A percentile compares a stretch with the other conserved stretches of the same genome.
These are phyloP conservation scores for Temnopleurus reevesii DNA, from an alignment of 53 echinoderm and acorn worm genomes.

Conservation along the genomic window DNA sequence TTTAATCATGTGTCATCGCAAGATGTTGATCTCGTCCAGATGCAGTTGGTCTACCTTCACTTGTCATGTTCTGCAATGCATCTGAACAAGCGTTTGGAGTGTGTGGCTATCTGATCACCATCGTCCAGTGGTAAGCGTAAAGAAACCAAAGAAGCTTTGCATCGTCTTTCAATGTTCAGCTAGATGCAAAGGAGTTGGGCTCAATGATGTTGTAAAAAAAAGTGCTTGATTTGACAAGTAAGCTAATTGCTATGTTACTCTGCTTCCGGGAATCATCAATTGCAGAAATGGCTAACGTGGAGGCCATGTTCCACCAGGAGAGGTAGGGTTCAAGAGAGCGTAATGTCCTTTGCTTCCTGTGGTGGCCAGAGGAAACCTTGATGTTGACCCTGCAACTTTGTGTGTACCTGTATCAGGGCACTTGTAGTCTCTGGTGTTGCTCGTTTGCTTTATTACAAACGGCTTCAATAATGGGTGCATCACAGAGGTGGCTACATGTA, in stretches of 20 bases:
- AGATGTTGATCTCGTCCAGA: too few species aligned
- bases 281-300: slow-evolving; percentile 62
- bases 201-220: slow-evolving; percentile 69
- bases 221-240: slow-evolving; percentile 73
- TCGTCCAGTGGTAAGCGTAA: slow-evolving; percentile 53
- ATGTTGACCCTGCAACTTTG: slow-evolving; percentile 2
- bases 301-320: slow-evolving; percentile 65
- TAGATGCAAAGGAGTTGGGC: slow-evolving; percentile 43
- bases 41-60: too few species aligned
- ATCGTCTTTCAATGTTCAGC: slow-evolving; percentile 62
- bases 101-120: too few species aligned
- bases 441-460: slow-evolving; percentile 59
- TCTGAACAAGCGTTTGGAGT: too few species aligned
- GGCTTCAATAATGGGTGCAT: not conserved
- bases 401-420: slow-evolving; percentile 61
- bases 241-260: slow-evolving; percentile 62
- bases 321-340: slow-evolving; percentile 36
- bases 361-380: slow-evolving; percentile 67
- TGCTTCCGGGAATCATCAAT: slow-evolving; percentile 60
- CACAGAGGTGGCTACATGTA: slow-evolving; percentile 7
- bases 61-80: too few species aligned
- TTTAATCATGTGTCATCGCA: too few species aligned
- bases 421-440: slow-evolving; percentile 56
- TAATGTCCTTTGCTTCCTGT: slow-evolving; percentile 63
- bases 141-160: slow-evolving; percentile 49